Evolutionary conservation across 1,140 invertebrate species (phyloP).

Genomic region (Drosophila nigromelanica): DNA sequence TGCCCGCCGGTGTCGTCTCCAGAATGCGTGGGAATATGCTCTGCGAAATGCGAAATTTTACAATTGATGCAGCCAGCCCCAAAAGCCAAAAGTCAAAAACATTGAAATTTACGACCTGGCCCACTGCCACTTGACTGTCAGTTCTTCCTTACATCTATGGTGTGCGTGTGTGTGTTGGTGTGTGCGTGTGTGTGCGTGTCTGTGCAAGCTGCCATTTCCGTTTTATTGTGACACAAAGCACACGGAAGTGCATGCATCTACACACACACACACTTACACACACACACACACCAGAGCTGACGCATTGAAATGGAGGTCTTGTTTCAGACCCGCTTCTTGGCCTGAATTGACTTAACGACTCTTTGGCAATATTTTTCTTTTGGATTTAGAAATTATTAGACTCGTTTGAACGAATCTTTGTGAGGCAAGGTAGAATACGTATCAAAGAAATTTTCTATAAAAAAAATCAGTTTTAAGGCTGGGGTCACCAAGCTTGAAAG

Average conservation of each 20-base stretch:
- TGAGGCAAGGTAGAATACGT: background rate
- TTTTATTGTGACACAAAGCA: conserved; percentile 69
- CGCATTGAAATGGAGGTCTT: conserved; percentile 9
- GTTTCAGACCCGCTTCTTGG: background rate
- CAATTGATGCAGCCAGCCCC: conserved; percentile 28
- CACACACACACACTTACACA: conserved; percentile 28
- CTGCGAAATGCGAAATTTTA: conserved; percentile 38
- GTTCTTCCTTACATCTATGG: background rate
- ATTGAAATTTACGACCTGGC: conserved; percentile 57
- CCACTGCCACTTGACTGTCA: conserved; percentile 21
- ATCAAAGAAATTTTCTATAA: background rate
- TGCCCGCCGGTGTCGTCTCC: conserved; percentile 74
- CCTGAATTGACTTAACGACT: conserved; percentile 15
- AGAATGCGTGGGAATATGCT: conserved; percentile 70
- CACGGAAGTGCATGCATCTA: conserved; percentile 63
- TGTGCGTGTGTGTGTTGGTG: conserved; percentile 20
- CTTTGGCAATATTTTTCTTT: conserved; percentile 5
- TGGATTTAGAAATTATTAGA: conserved; percentile 8
- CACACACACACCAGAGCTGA: conserved; percentile 41
- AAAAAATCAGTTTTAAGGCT: too few species aligned
- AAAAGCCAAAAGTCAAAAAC: conserved; percentile 34
- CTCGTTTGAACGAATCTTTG: background rate
- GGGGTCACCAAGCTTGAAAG: too few species aligned
- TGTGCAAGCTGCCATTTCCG: conserved; percentile 67
- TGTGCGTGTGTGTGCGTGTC: conserved; percentile 31